These are phyloP conservation scores for Arge pagana DNA, from an alignment of 2,888 invertebrate genomes.

Conservation along the genomic window DNA sequence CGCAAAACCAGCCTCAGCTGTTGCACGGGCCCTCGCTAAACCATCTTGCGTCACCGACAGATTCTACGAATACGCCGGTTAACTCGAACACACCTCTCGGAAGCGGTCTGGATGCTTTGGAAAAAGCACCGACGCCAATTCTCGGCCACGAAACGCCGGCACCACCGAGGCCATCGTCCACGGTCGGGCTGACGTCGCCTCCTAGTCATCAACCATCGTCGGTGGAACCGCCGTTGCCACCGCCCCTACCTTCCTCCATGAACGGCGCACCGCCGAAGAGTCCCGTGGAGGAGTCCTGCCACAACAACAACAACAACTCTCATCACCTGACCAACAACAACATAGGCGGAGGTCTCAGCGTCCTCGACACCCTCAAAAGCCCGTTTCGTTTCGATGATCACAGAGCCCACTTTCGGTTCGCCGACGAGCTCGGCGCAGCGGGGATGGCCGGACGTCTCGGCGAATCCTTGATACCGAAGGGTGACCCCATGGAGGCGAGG, in stretches of 20 bases:
- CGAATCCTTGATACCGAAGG: conserved; percentile 90
- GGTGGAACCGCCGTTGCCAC: conserved; percentile 59
- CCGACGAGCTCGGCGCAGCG: conserved; percentile 82
- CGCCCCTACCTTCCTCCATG: conserved; percentile 50
- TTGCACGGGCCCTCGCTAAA: conserved; percentile 44
- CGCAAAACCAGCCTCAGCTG: conserved; percentile 33
- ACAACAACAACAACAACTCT: conserved; percentile 56
- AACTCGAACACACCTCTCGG: conserved; percentile 52
- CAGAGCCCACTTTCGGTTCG: conserved; percentile 79
- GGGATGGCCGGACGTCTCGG: conserved; percentile 83
- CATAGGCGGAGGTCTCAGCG: conserved; percentile 55
- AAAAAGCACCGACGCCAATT: conserved; percentile 59
- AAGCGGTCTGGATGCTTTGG: conserved; percentile 41
- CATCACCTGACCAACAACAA: conserved; percentile 57
- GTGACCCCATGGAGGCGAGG: conserved; percentile 91
- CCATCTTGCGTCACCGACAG: conserved; percentile 61
- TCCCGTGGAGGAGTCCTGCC: conserved; percentile 57
- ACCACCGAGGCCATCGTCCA: conserved; percentile 56
- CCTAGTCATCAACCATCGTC: conserved; percentile 46
- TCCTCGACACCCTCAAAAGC: conserved; percentile 63
- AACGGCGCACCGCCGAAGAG: conserved; percentile 61
- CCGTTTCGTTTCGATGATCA: conserved; percentile 85
- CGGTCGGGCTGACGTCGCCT: conserved; percentile 52
- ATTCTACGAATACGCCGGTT: conserved; percentile 55
- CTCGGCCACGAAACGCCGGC: conserved; percentile 61